Evolutionary conservation across 2,113 vertebrate species (phyloP).

Genomic region (Eclectus roratus): DNA sequence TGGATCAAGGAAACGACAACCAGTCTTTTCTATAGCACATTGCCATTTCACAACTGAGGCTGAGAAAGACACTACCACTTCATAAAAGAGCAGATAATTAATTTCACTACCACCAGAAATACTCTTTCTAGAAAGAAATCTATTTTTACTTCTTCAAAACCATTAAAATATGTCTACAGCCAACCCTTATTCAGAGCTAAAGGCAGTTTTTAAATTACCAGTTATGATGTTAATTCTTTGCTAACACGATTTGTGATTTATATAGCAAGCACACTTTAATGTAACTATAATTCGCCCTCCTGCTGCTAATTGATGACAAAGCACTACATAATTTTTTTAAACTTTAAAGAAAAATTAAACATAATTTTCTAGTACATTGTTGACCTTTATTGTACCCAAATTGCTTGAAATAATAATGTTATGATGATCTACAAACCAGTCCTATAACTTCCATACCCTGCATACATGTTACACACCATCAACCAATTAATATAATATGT

Average conservation of each 20-base stretch:
- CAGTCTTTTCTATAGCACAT: background rate
- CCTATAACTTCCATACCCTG: background rate
- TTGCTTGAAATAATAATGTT: constrained; percentile 19
- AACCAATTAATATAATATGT: background rate
- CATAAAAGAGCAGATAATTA: constrained; percentile 47
- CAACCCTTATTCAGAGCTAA: constrained; percentile 64
- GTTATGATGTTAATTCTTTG: constrained; percentile 58
- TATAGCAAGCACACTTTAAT: constrained; percentile 54
- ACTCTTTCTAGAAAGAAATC: constrained; percentile 43
- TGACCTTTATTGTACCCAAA: constrained; percentile 55
- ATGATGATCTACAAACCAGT: background rate
- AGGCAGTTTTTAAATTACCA: constrained; percentile 70
- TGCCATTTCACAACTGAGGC: background rate
- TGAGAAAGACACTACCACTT: background rate
- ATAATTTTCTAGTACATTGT: background rate
- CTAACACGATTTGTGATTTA: constrained; percentile 74
- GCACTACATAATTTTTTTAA: constrained; percentile 31
- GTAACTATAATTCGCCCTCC: constrained; percentile 51
- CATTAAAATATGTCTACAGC: constrained; percentile 54
- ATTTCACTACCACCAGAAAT: constrained; percentile 38
- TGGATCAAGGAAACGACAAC: background rate
- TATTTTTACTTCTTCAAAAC: constrained; percentile 60
- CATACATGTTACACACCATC: background rate
- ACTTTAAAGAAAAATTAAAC: constrained; percentile 61
- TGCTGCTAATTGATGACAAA: constrained; percentile 67